Evolutionary conservation across 2,888 invertebrate genomes (phyloP), one percentile per base, ranked within the genome.

Genomic region (Drosophila vallismaia): DNA sequence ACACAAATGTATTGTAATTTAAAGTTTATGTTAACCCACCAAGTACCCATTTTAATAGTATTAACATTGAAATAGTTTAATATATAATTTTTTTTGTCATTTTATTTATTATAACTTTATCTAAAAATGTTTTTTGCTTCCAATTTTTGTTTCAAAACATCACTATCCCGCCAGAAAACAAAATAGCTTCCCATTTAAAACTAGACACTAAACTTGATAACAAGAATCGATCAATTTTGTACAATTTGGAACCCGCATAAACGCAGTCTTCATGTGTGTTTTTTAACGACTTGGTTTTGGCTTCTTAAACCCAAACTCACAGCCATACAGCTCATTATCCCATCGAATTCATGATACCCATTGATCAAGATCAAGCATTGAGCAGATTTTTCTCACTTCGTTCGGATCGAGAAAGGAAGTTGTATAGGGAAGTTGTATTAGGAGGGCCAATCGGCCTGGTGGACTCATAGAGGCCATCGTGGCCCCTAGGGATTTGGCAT

Each of bases 361-460:
- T 57, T 33, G 42, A 67, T 40, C 28, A 38, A 33, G 10, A 7
- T 51, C 28, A 55, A 62, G 49, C 70, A 77, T 89, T 88, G 90
- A 90, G 91, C 91, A 91, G 80, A 89, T 86, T 81, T 89, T 90
- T 90, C 88, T 89, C 90, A 91, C 91, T 91, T 91, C 91, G 91
- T 91, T 91, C 88, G 86, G 75, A 79, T 78, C 48, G 73, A 49
- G 68, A 42, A 28, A 48, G 48, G 33, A 58, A 42, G 51, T 73
- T 66, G 68, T 49, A 49, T 51, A 64, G 50, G 10, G 33, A 46
- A 42, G 50, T 14, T 36, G 33, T 33, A 33, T 10, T 40, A 51
- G 54, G 24, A 19, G 50, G 53, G 60, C 58, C 78, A 73, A 78
- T 36, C 51, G 36, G 75, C 69, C 80, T 9, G 44, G 33, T 48